A percentile compares a stretch with the other conserved stretches of the same genome.
Conservation (phyloP, 2,888 invertebrate genomes). For the Volucella inflata region DNA sequence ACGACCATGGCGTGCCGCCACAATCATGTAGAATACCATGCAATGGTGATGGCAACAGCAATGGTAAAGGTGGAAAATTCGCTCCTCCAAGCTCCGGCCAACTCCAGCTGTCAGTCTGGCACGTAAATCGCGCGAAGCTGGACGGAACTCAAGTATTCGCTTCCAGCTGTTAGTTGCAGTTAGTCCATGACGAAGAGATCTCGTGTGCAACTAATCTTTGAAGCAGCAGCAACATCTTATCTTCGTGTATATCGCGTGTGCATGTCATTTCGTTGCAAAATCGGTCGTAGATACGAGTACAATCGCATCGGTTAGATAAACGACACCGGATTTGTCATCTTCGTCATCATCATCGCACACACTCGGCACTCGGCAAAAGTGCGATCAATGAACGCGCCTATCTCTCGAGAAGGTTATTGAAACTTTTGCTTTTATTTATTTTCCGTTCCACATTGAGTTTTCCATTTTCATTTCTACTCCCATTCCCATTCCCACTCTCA, state of each 20-base stretch:
- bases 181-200: slow-evolving; percentile 65
- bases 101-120: slow-evolving; percentile 67
- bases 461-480: slow-evolving; percentile 35
- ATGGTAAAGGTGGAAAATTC: slow-evolving; percentile 54
- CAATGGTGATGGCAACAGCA: slow-evolving; percentile 35
- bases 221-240: slow-evolving; percentile 28
- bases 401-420: slow-evolving; percentile 65
- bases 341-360: slow-evolving; percentile 20
- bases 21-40: slow-evolving; percentile 40
- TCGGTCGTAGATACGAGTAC: not conserved
- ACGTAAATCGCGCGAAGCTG: slow-evolving; percentile 72
- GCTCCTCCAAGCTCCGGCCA: slow-evolving; percentile 57
- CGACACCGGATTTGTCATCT: slow-evolving; percentile 54
- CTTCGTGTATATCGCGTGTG: slow-evolving; percentile 50
- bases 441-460: slow-evolving; percentile 54
- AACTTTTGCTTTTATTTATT: slow-evolving; percentile 74
- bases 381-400: slow-evolving; percentile 67
- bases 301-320: slow-evolving; percentile 65
- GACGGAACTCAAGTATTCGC: slow-evolving; percentile 70
- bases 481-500: slow-evolving; percentile 26
- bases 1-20: slow-evolving; percentile 20
- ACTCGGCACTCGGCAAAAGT: slow-evolving; percentile 36
- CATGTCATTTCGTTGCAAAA: slow-evolving; percentile 63
- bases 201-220: slow-evolving; percentile 48
- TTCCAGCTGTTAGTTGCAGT: slow-evolving; percentile 71